These are phyloP conservation scores for Brenthis daphne DNA, from an alignment of 2,888 invertebrate genomes.

Conservation along the genomic window DNA sequence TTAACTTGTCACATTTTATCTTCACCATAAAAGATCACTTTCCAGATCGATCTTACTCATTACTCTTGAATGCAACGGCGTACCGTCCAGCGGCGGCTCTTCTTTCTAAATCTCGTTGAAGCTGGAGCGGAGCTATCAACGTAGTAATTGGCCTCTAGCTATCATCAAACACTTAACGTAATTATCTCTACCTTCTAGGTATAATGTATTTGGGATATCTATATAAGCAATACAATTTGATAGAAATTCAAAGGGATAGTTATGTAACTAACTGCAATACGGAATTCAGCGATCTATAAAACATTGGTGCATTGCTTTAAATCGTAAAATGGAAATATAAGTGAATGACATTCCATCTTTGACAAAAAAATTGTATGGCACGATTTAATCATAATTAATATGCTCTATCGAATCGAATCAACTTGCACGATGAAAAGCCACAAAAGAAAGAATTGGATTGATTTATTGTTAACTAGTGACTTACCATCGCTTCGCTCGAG, in stretches of 20 bases:
- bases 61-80: slow-evolving; percentile 8
- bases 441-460: no score
- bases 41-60: neutral
- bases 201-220: neutral
- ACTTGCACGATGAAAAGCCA: no score
- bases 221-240: slow-evolving; percentile 19
- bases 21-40: neutral
- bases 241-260: slow-evolving; percentile 34
- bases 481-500: no score
- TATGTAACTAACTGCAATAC: slow-evolving; percentile 40
- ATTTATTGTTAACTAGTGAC: no score
- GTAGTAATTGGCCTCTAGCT: neutral
- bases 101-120: neutral
- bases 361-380: no score
- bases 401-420: no score
- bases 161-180: neutral
- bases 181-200: neutral
- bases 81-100: neutral
- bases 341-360: slow-evolving; percentile 24
- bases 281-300: slow-evolving; percentile 38
- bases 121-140: neutral
- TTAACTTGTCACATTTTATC: neutral
- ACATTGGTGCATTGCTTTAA: slow-evolving; percentile 35
- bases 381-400: no score
- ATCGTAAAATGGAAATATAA: slow-evolving; percentile 38